These are phyloP conservation scores for Alethe castanea DNA, from an alignment of 2,113 vertebrate species.

Conservation along the genomic window DNA sequence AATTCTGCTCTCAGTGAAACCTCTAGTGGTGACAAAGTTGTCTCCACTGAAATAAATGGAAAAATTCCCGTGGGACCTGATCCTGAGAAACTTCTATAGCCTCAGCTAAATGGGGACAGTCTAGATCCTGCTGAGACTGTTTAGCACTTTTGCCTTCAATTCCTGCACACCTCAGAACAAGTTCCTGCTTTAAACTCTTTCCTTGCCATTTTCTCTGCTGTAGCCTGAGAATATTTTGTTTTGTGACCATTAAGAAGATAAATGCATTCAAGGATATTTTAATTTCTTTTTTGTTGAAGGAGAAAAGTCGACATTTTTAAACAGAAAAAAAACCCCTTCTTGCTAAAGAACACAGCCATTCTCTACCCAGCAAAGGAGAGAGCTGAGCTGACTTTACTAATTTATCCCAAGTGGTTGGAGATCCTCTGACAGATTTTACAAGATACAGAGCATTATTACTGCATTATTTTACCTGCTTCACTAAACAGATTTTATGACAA, in stretches of 20 bases:
- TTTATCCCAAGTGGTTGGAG: not conserved
- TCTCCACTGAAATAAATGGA: not conserved
- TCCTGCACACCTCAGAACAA: not conserved
- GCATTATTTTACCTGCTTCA: conserved; percentile 2
- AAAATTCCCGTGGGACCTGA: not conserved
- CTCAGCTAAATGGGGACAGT: not conserved
- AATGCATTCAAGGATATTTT: not conserved
- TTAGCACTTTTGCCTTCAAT: not conserved
- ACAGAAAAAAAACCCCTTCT: not conserved
- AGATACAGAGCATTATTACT: not conserved
- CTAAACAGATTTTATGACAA: not conserved
- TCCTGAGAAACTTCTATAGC: not conserved
- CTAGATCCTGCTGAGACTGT: not conserved
- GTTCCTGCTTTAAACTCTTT: not conserved
- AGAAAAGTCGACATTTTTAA: not conserved
- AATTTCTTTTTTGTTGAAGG: not conserved
- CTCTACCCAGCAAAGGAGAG: not conserved
- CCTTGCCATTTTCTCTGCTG: not conserved
- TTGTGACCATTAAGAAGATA: not conserved
- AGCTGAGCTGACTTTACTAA: not conserved
- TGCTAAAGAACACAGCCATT: not conserved
- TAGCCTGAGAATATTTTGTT: not conserved
- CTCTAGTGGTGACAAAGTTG: not conserved
- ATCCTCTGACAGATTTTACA: not conserved
- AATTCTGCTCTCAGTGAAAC: not conserved